Evolutionary conservation across 2,888 invertebrate species (phyloP).

Genomic region (Leptopilina syphax): DNA sequence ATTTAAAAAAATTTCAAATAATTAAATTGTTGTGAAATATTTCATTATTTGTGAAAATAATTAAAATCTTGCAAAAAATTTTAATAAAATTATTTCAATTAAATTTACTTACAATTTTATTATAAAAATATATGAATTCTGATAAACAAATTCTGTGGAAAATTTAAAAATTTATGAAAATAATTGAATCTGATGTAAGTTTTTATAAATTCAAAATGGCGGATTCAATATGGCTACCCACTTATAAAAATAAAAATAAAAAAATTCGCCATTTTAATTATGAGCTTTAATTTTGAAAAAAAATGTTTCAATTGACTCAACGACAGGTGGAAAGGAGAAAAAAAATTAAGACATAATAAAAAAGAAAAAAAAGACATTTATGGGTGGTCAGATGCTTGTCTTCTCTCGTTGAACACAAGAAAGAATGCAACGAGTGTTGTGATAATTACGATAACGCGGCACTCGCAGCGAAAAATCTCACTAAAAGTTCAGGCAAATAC

Average conservation of each 20-base stretch:
- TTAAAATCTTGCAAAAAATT: no score
- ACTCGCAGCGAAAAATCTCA: conserved; percentile 50
- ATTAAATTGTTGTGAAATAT: no score
- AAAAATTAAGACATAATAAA: background rate
- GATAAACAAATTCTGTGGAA: background rate
- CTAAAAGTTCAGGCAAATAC: conserved; percentile 50
- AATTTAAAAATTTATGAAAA: no score
- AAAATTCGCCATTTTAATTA: background rate
- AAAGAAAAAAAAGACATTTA: conserved; percentile 38
- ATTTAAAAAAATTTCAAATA: no score
- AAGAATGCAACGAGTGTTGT: conserved; percentile 50
- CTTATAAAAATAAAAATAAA: no score
- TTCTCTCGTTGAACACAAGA: conserved; percentile 46
- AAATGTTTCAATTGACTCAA: background rate
- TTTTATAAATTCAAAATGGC: no score
- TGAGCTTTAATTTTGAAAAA: background rate
- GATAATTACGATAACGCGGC: conserved; percentile 52
- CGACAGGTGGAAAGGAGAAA: background rate
- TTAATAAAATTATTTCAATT: no score
- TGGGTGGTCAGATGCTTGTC: conserved; percentile 51
- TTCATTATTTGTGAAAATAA: no score
- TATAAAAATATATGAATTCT: no score
- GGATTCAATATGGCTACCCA: no score
- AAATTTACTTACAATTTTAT: no score
- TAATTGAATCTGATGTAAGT: no score